Base-by-base conservation (phyloP, 64 coral and sea anemone genomes). In the Cladopsammia gracilis region DNA sequence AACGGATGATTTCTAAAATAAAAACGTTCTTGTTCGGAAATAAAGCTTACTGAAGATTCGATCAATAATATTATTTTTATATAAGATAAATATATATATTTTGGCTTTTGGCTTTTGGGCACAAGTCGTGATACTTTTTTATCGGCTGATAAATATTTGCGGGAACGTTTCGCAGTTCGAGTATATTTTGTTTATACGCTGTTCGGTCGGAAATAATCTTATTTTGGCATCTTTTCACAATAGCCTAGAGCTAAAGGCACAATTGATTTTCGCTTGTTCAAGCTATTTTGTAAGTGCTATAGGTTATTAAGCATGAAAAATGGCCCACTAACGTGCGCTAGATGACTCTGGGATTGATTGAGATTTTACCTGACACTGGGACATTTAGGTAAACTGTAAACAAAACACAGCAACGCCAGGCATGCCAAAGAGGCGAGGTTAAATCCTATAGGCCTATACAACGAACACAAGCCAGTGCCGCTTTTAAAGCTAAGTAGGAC, bases 401-500 rank as follows among this genome's bases (percentile, higher is more conserved):
- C 48, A 56, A 77, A 77, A 77, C 45, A 75, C 20, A n/a, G n/a
- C n/a, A n/a, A n/a, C n/a, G n/a, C n/a, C n/a, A n/a, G 15, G 16
- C 50, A 57, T 0, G 61, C 14, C 14, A 18, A 13, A 64, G 61
- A 64, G 8, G 61, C 14, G 13, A 15, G 61, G 18, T 64, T 64
- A 64, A 64, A 13, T 64, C 61, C 1, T 48, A 76, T 22, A 52
- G 48, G 48, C 10, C 51, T 11, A 76, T 24, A 19, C 3, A 49
- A 47, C 72, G 13, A 18, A 75, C 72, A 3, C 47, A 77, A 54
- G 45, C 25, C 20, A 49, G n/a, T 24, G 50, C 6, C 19, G 46
- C 75, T 54, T 24, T 77, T 77, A 77, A 77, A 54, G 10, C 75
- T 53, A 73, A 73, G 13, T 46, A 48, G 23, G 6, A 56, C 75